Percentiles rank a stretch among this genome's conserved stretches.
phyloP scores from a whole-genome alignment of 2,113 vertebrate genomes.

The Bufo bufo region DNA sequence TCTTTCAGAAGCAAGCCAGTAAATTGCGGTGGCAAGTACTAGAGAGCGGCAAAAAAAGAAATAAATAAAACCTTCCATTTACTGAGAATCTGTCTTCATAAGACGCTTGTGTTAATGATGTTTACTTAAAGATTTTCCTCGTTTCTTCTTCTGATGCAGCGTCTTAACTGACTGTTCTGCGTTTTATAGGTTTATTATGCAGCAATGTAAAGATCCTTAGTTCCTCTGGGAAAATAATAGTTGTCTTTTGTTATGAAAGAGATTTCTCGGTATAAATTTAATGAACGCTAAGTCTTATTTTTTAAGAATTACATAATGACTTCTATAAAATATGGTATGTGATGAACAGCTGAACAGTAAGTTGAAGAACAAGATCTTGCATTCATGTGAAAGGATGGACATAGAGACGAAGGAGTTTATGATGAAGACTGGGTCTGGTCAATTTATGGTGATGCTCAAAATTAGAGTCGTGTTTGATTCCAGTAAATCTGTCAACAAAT shows the following conservation, averaged over 20 bases:
- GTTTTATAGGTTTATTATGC: slow-evolving; percentile 15
- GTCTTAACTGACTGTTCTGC: slow-evolving; percentile 4
- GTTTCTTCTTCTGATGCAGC: background rate
- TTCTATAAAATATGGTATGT: background rate
- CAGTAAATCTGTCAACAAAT: too few species aligned
- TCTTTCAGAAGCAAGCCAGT: slow-evolving; percentile 36
- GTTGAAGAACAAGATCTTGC: background rate
- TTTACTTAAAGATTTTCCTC: slow-evolving; percentile 38
- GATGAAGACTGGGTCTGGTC: too few species aligned
- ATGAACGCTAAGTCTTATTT: background rate
- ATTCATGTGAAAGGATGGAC: background rate
- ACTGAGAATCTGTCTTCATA: slow-evolving; percentile 41
- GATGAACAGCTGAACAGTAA: background rate
- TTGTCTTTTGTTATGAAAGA: background rate
- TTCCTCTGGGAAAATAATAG: background rate
- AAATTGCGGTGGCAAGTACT: background rate
- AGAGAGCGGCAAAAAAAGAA: background rate
- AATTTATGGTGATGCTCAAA: too few species aligned
- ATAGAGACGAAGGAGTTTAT: background rate
- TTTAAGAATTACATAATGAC: background rate
- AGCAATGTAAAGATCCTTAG: background rate
- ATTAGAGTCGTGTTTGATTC: too few species aligned
- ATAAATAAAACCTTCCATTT: slow-evolving; percentile 35
- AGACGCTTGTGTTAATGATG: slow-evolving; percentile 42
- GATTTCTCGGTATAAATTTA: background rate